Evolutionary conservation across 2,797 vertebrate genomes (phyloP), one percentile per base, ranked within the genome.

Genomic region (Carapus acus): DNA sequence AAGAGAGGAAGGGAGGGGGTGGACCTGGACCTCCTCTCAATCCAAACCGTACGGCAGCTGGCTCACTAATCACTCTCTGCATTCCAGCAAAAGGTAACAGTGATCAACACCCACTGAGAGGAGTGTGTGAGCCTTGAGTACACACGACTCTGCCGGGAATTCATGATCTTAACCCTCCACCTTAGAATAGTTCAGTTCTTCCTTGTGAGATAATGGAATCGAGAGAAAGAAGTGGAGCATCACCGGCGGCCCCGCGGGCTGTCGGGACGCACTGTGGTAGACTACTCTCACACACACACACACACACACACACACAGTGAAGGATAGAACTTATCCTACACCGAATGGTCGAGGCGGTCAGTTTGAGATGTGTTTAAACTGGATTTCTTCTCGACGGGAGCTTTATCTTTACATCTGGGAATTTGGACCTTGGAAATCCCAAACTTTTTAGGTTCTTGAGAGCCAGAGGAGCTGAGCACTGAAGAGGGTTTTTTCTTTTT

Each of bases 331-430:
- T 16, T 57, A 50, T 52, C 62, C 44, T 5, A 38, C 13, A 1
- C 1, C 22, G 18, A 58, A 40, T 39, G 58, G 24, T 54, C 40
- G 44, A n/a, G n/a, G 27, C 46, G 65, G 57, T 63, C 52, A 14
- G 6, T 60, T 21, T 60, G 45, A 52, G 55, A 67, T 60, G 41
- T 61, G 55, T 59, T 65, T 33, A 52, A 34, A 16, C 7, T 54
- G 23, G 15, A 58, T 63, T 69, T 63, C 37, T 61, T 36, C n/a
- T 43, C 15, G 45, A n/a, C n/a, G n/a, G n/a, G n/a, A n/a, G n/a
- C n/a, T n/a, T n/a, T n/a, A n/a, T n/a, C n/a, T n/a, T n/a, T n/a
- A n/a, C n/a, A n/a, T n/a, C n/a, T n/a, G 49, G 49, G 23, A 49
- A 42, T 49, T 20, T 64, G 53, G 39, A 41, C 58, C 38, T 12